phyloP scores from a whole-genome alignment of 2,888 invertebrate genomes.

The Xestia ashworthii region DNA sequence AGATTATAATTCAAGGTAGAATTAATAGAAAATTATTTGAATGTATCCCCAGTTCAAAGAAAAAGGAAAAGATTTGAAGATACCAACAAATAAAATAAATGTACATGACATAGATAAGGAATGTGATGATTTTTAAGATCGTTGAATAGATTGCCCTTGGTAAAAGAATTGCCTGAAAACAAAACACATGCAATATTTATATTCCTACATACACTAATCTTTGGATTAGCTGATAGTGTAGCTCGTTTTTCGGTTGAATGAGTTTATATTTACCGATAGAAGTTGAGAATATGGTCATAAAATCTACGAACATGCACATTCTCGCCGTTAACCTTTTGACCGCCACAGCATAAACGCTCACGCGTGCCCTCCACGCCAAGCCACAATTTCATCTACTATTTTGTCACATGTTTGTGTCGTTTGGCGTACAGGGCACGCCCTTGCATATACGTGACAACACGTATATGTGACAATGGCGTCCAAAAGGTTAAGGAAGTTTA shows the following conservation, averaged over 20 bases:
- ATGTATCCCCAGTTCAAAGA: slow-evolving; percentile 17
- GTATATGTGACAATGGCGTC: too few species aligned
- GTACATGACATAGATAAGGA: slow-evolving; percentile 18
- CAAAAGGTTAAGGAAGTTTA: slow-evolving; percentile 13
- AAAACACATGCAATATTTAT: slow-evolving; percentile 40
- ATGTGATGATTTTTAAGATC: slow-evolving; percentile 1
- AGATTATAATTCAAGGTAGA: slow-evolving; percentile 7
- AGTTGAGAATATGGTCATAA: neutral
- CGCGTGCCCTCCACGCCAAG: too few species aligned
- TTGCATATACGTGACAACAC: too few species aligned
- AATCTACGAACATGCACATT: slow-evolving; percentile 53
- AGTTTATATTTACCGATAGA: slow-evolving; percentile 1
- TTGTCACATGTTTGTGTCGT: too few species aligned
- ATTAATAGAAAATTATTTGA: neutral
- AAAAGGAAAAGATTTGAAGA: slow-evolving; percentile 19
- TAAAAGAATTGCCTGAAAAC: slow-evolving; percentile 24
- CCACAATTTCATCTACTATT: too few species aligned
- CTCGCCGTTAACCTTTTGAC: too few species aligned
- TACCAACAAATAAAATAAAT: neutral
- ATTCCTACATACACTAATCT: slow-evolving; percentile 4
- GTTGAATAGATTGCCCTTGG: neutral
- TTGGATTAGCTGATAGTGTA: neutral
- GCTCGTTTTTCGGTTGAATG: neutral
- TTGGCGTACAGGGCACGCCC: too few species aligned
- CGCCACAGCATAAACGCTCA: too few species aligned